A percentile compares a stretch with the other conserved stretches of the same genome.
phyloP scores from a whole-genome alignment of 2,888 invertebrate genomes.

The Kuschelorhynchus macadamiae region DNA sequence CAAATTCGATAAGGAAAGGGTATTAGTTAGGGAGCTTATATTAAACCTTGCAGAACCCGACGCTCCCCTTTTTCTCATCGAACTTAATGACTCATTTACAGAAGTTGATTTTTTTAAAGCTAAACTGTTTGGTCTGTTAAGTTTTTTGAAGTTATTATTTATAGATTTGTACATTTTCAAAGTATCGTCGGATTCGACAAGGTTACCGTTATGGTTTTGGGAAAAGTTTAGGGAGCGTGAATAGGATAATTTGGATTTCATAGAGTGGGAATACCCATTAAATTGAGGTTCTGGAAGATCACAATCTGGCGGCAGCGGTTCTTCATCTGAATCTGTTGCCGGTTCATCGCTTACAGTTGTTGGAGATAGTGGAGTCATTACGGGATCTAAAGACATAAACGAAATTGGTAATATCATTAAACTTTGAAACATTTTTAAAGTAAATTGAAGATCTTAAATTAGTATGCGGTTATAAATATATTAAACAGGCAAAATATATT shows the following conservation, averaged over 20 bases:
- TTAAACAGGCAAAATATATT: too few species aligned
- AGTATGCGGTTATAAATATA: too few species aligned
- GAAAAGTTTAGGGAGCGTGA: constrained; percentile 35
- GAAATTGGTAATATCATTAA: too few species aligned
- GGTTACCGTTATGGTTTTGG: constrained; percentile 5
- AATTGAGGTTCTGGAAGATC: constrained; percentile 44
- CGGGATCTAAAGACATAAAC: constrained; percentile 34
- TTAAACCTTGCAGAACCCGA: constrained; percentile 50
- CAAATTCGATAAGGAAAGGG: constrained; percentile 52
- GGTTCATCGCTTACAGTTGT: background rate
- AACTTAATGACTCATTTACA: constrained; percentile 29
- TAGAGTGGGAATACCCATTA: constrained; percentile 42
- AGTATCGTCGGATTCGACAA: constrained; percentile 15
- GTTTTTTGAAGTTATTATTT: constrained; percentile 33
- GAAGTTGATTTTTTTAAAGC: constrained; percentile 42
- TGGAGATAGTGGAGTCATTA: constrained; percentile 24
- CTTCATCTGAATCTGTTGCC: constrained; percentile 15
- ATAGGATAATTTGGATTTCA: constrained; percentile 32
- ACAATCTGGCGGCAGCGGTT: constrained; percentile 30
- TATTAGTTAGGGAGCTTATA: constrained; percentile 33
- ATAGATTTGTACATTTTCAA: background rate
- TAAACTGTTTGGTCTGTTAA: constrained; percentile 29
- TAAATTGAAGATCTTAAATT: too few species aligned
- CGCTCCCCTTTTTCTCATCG: constrained; percentile 19
- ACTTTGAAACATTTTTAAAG: too few species aligned